Base-by-base conservation (phyloP, 2,113 vertebrate species). In the Callocephalon fimbriatum region DNA sequence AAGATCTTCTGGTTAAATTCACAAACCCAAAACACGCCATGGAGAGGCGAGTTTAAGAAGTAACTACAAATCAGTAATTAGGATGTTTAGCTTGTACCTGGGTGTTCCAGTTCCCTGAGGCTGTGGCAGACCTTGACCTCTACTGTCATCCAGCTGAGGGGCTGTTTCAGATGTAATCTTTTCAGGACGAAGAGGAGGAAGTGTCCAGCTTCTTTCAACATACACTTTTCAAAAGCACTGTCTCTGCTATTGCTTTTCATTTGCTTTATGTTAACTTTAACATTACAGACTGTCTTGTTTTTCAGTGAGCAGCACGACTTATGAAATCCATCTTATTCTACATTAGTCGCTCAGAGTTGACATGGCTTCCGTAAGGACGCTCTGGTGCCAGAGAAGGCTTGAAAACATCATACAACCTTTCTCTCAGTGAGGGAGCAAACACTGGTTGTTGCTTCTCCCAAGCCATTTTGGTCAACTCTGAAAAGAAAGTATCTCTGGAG, bases 1-100 rank as follows among this genome's bases (percentile, higher is more conserved):
- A 91, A 58, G 51, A 71, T 91, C 51, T 82, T 79, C 66, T 29
- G 27, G 72, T 81, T 95, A 74, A 89, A 95, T 91, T 87, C 37
- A 19, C 26, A 56, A 91, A 54, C 54, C 45, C 50, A 56, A 68
- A 76, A 62, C 2, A 14, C 4, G 27, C 15, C 9, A 3, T 2
- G 26, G 72, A 92, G 38, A 86, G 54, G 27, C 67, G 17, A 77
- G 50, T 56, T 71, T 70, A 45, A 42, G 51, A n/a, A 58, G 7
- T 40, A 53, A 27, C 44, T 67, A 9, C 45, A 77, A 84, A 67
- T 35, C 72, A 59, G 89, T 89, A 89, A 51, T 93, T 78, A 84
- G 59, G 10, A 37, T 32, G n/a, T 51, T 84, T 80, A 74, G 35
- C 31, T 63, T 51, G 12, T 38, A 78, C 12, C 23, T 93, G 80